Percentiles rank a stretch among this genome's conserved stretches.
Evolutionary conservation across 2,888 invertebrate genomes (phyloP).

Genomic region (Drosophila subsilvestris): DNA sequence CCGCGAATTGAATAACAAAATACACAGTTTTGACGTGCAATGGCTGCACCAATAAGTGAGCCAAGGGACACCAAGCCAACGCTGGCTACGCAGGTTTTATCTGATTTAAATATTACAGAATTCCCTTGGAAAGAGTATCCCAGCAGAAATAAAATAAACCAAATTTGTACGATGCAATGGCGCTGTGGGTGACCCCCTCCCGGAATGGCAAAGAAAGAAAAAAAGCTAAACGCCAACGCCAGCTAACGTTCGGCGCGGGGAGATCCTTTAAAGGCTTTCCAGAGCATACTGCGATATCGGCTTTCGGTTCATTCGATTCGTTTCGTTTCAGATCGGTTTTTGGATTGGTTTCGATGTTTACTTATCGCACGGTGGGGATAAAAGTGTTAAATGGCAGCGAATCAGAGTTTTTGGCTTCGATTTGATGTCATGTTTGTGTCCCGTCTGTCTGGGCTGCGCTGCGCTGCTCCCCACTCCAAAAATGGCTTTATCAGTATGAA

Average conservation of each 20-base stretch:
- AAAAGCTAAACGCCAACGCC: neutral
- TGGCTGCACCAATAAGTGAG: too few species aligned
- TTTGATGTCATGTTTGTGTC: slow-evolving; percentile 51
- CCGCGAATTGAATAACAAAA: too few species aligned
- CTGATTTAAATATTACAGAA: neutral
- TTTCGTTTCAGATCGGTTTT: slow-evolving; percentile 21
- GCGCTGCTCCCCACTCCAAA: slow-evolving; percentile 19
- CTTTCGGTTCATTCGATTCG: slow-evolving; percentile 4
- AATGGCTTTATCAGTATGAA: slow-evolving; percentile 63
- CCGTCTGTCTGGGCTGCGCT: slow-evolving; percentile 1
- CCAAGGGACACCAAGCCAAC: too few species aligned
- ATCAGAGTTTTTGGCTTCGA: slow-evolving; percentile 56
- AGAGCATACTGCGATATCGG: slow-evolving; percentile 57
- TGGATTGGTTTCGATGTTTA: slow-evolving; percentile 8
- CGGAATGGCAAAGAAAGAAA: slow-evolving; percentile 9
- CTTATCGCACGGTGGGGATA: slow-evolving; percentile 41
- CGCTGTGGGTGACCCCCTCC: slow-evolving; percentile 34
- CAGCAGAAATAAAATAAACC: neutral
- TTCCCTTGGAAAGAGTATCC: neutral
- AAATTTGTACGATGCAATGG: slow-evolving; percentile 22
- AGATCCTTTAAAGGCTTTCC: slow-evolving; percentile 72
- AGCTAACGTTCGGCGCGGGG: neutral
- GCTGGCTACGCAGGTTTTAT: too few species aligned
- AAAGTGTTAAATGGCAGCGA: slow-evolving; percentile 70
- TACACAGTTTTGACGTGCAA: too few species aligned